These are phyloP conservation scores for Pipistrellus pygmaeus DNA, from an alignment of 2,797 vertebrate genomes.

Conservation along the genomic window DNA sequence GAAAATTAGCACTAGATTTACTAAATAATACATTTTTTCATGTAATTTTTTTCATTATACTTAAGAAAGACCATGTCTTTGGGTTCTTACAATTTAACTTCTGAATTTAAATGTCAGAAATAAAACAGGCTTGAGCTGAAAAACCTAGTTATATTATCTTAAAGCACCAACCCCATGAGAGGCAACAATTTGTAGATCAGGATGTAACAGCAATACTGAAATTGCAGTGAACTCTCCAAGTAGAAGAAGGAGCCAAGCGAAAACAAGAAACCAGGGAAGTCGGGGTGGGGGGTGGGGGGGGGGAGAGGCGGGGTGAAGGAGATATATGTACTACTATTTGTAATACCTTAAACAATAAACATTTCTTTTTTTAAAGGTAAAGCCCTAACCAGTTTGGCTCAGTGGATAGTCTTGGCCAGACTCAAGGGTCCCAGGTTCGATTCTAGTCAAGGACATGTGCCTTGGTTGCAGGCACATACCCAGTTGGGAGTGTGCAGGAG, in stretches of 20 bases:
- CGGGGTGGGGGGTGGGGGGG: too few species aligned
- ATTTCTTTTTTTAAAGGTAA: too few species aligned
- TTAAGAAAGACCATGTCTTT: constrained; percentile 53
- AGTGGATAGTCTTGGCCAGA: too few species aligned
- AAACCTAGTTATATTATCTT: neutral
- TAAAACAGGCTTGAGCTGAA: constrained; percentile 10
- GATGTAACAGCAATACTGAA: constrained; percentile 95
- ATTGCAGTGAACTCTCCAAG: constrained; percentile 94
- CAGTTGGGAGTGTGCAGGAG: too few species aligned
- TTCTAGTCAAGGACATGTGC: neutral
- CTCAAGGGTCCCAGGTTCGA: neutral
- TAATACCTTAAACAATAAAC: too few species aligned
- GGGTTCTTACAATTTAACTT: constrained; percentile 65
- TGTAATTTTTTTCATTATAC: constrained; percentile 49
- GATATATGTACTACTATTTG: too few species aligned
- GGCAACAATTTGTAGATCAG: constrained; percentile 94
- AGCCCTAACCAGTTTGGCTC: too few species aligned
- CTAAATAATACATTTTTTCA: constrained; percentile 51
- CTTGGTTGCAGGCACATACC: too few species aligned
- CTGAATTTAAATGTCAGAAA: neutral
- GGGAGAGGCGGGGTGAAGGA: too few species aligned
- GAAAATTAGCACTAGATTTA: constrained; percentile 53
- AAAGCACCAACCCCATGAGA: constrained; percentile 96
- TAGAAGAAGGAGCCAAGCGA: constrained; percentile 93
- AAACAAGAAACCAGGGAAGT: constrained; percentile 79